A percentile compares a stretch with the other conserved stretches of the same genome.
phyloP scores from a whole-genome alignment of 2,113 vertebrate species.

The Amphiprion ocellaris region DNA sequence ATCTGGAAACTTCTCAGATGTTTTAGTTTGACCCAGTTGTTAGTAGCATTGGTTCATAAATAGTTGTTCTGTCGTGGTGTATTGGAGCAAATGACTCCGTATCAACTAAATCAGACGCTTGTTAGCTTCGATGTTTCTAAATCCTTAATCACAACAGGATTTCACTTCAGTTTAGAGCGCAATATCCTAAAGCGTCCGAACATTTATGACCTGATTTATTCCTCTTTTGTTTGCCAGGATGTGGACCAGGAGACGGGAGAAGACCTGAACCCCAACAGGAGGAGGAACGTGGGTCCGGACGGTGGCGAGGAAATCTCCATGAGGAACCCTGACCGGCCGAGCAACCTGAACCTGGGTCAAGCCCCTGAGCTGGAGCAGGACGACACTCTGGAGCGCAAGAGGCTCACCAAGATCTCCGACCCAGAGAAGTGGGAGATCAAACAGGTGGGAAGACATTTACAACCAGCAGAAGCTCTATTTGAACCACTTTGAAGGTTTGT shows the following conservation, averaged over 20 bases:
- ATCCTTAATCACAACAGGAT: too few relatives aligned
- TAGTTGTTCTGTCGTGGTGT: too few relatives aligned
- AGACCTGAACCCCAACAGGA: conserved; percentile 95
- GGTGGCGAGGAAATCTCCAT: conserved; percentile 90
- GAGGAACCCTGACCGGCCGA: conserved; percentile 96
- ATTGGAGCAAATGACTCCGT: too few relatives aligned
- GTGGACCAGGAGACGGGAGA: conserved; percentile 98
- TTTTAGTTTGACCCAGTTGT: too few relatives aligned
- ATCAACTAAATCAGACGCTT: too few relatives aligned
- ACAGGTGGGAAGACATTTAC: conserved; percentile 85
- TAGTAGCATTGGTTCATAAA: too few relatives aligned
- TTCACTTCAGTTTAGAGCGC: too few relatives aligned
- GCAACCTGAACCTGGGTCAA: conserved; percentile 92
- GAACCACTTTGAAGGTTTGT: too few relatives aligned
- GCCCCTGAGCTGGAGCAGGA: conserved; percentile 94
- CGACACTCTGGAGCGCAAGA: conserved; percentile 94
- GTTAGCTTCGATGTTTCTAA: too few relatives aligned
- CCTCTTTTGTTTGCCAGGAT: conserved; percentile 83
- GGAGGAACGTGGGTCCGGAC: conserved; percentile 91
- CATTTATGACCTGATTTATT: not conserved
- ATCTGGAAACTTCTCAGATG: too few relatives aligned
- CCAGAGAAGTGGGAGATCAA: conserved; percentile 99
- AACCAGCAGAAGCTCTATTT: not conserved
- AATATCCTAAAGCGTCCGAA: too few relatives aligned
- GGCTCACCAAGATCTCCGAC: conserved; percentile 97